phyloP scores from a whole-genome alignment of 2,888 invertebrate species.

The Romanomermis culicivorax region DNA sequence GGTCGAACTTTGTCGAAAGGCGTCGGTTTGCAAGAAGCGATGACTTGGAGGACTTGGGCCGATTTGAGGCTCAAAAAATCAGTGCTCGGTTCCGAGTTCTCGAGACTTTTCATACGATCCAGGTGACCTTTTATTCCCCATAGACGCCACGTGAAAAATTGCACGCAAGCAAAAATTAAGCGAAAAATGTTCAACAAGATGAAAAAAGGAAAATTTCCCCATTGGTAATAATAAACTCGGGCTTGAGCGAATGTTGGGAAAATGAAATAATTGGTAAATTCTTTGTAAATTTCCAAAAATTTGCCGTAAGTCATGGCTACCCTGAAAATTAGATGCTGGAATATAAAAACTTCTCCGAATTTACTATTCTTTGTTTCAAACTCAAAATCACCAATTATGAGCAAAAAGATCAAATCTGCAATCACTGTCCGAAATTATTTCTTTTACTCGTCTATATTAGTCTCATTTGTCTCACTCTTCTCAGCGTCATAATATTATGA shows the following conservation, averaged over 20 bases:
- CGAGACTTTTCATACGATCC: not conserved
- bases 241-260: not conserved
- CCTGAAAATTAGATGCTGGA: not conserved
- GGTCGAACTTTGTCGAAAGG: not conserved
- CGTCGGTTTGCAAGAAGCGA: not conserved
- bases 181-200: not conserved
- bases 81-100: not conserved
- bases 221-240: not conserved
- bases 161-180: not conserved
- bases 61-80: not conserved
- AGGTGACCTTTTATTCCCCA: not conserved
- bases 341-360: not conserved
- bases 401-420: no score
- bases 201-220: not conserved
- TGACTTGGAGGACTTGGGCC: not conserved
- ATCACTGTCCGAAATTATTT: no score
- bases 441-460: no score
- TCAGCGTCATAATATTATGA: no score
- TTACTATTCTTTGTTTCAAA: not conserved
- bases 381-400: not conserved
- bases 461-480: no score
- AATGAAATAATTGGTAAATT: not conserved
- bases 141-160: not conserved
- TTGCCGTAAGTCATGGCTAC: no score
- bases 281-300: not conserved